phyloP scores from a whole-genome alignment of 2,888 invertebrate genomes.

The Caenorhabditis sp. region DNA sequence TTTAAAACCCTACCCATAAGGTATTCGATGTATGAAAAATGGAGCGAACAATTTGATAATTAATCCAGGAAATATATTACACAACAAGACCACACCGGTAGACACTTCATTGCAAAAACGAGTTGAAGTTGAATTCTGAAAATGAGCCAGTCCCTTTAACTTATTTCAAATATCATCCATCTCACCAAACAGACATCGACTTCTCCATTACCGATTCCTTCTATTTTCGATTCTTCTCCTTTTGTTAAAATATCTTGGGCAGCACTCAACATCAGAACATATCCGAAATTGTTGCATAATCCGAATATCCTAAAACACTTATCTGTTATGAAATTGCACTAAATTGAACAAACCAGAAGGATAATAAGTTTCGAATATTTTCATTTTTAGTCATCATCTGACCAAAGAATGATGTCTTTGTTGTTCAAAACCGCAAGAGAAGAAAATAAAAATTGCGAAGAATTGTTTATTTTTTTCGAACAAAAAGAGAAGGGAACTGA shows the following conservation, averaged over 20 bases:
- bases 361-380: constrained; percentile 3
- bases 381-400: neutral
- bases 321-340: neutral
- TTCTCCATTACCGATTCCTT: neutral
- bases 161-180: neutral
- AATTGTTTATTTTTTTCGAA: neutral
- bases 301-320: constrained; percentile 11
- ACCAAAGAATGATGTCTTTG: neutral
- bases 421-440: neutral
- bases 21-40: constrained; percentile 20
- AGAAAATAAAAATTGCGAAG: neutral
- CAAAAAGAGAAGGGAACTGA: no score
- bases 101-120: constrained; percentile 16
- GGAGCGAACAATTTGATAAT: constrained; percentile 24
- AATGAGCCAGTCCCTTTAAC: no score
- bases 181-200: constrained; percentile 3
- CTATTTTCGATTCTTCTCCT: neutral
- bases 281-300: constrained; percentile 13
- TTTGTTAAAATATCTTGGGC: constrained; percentile 14
- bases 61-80: constrained; percentile 28
- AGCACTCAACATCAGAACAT: constrained; percentile 17
- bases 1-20: constrained; percentile 13
- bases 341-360: neutral
- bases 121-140: constrained; percentile 2
- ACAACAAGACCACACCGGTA: constrained; percentile 29